These are phyloP conservation scores for Drosophila pandora DNA, from an alignment of 1,140 invertebrate species.

Conservation along the genomic window DNA sequence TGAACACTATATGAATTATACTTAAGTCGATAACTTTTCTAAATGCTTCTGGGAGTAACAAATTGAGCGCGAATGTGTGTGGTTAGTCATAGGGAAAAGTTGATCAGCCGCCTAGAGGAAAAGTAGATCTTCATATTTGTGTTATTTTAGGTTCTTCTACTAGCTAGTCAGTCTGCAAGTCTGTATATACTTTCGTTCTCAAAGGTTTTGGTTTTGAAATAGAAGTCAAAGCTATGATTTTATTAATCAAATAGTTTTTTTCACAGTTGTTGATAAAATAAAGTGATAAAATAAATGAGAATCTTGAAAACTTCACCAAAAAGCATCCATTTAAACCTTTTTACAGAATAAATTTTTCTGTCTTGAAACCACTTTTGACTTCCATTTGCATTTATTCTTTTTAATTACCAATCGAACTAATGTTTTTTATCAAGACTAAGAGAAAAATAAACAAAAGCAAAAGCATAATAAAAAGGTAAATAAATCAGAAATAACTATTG, in stretches of 20 bases:
- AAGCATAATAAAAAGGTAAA: background rate
- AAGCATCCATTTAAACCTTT: too few species aligned
- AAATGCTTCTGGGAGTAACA: conserved; percentile 62
- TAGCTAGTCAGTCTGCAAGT: conserved; percentile 3
- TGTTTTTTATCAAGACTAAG: conserved; percentile 2
- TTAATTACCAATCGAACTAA: background rate
- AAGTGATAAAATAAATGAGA: too few species aligned
- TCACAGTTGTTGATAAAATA: background rate
- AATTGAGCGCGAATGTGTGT: conserved; percentile 28
- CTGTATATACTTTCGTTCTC: conserved; percentile 9
- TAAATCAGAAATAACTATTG: conserved; percentile 67
- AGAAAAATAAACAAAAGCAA: background rate
- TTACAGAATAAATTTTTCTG: background rate
- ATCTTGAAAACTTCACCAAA: too few species aligned
- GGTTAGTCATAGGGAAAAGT: conserved; percentile 36
- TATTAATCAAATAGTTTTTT: background rate
- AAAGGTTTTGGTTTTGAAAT: background rate
- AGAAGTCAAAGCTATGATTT: background rate
- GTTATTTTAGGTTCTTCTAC: background rate
- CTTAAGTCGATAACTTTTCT: conserved; percentile 70
- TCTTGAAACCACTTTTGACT: background rate
- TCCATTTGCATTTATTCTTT: background rate
- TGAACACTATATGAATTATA: conserved; percentile 49
- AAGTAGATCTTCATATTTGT: background rate
- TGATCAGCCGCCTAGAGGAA: conserved; percentile 1